phyloP scores from a whole-genome alignment of 1,140 invertebrate species.

The Lepidurus packardi region DNA sequence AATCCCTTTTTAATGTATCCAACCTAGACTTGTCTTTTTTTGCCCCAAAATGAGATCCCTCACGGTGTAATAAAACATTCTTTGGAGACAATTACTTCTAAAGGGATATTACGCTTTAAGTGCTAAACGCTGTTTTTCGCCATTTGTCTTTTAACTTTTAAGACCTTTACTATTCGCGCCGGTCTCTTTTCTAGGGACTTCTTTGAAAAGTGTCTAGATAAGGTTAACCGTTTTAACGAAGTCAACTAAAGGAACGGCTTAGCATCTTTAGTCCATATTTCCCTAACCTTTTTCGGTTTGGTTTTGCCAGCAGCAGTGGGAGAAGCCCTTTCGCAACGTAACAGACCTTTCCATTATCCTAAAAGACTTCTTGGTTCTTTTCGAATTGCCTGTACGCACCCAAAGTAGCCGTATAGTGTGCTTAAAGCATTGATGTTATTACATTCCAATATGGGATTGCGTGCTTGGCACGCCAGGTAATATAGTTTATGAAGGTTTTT shows the following conservation, averaged over 20 bases:
- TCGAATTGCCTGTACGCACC: not conserved
- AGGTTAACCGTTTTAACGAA: not conserved
- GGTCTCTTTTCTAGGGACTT: not conserved
- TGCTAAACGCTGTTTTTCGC: conserved; percentile 15
- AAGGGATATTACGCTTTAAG: not conserved
- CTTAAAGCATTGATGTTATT: not conserved
- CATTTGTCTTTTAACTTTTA: not conserved
- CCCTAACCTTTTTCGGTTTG: not conserved
- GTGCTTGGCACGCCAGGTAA: conserved; percentile 7
- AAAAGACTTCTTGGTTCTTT: conserved; percentile 9
- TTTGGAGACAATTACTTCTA: not conserved
- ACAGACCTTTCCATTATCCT: conserved; percentile 11
- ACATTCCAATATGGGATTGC: conserved; percentile 19
- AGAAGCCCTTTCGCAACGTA: not conserved
- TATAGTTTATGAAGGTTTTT: conserved; percentile 16
- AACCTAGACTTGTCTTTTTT: not conserved
- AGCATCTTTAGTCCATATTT: not conserved
- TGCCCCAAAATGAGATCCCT: not conserved
- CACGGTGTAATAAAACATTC: not conserved
- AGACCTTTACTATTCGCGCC: not conserved
- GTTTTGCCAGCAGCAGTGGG: not conserved
- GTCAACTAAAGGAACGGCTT: not conserved
- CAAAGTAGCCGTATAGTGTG: not conserved
- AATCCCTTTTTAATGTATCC: no score
- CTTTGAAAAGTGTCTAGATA: not conserved